Percentiles rank a stretch among this genome's conserved stretches.
Conservation (phyloP, 2,113 vertebrate genomes). For the Oceanodroma tethys region DNA sequence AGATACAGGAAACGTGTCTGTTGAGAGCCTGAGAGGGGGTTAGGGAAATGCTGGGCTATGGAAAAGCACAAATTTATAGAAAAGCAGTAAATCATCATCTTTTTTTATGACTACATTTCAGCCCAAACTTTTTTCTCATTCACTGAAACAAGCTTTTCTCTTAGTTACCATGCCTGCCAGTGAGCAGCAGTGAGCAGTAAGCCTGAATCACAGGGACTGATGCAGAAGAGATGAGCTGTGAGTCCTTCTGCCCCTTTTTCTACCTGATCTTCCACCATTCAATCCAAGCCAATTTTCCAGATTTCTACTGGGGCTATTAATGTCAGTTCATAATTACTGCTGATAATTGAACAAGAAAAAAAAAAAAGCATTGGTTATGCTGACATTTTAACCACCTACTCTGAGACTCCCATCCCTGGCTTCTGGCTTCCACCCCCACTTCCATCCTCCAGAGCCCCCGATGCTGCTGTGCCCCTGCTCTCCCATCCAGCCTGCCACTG, state of each 20-base stretch:
- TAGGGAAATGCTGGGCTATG: not conserved
- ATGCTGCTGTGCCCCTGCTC: not conserved
- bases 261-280: not conserved
- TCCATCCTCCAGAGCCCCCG: not conserved
- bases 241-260: not conserved
- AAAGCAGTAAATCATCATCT: not conserved
- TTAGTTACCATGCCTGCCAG: not conserved
- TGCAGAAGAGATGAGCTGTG: not conserved
- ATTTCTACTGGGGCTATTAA: not conserved
- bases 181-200: not conserved
- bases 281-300: not conserved
- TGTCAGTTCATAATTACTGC: not conserved
- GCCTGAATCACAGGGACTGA: not conserved
- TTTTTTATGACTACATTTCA: not conserved
- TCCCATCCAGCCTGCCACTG: not conserved
- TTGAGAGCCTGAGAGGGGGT: not conserved
- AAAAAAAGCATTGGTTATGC: not conserved
- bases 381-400: not conserved
- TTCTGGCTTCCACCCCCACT: not conserved
- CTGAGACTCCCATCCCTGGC: not conserved
- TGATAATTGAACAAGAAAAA: not conserved
- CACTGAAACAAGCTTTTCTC: not conserved
- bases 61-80: not conserved
- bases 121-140: not conserved
- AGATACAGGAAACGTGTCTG: not conserved